These are phyloP conservation scores for Drosophila atroscutellata DNA, from an alignment of 2,888 invertebrate genomes.

Conservation along the genomic window DNA sequence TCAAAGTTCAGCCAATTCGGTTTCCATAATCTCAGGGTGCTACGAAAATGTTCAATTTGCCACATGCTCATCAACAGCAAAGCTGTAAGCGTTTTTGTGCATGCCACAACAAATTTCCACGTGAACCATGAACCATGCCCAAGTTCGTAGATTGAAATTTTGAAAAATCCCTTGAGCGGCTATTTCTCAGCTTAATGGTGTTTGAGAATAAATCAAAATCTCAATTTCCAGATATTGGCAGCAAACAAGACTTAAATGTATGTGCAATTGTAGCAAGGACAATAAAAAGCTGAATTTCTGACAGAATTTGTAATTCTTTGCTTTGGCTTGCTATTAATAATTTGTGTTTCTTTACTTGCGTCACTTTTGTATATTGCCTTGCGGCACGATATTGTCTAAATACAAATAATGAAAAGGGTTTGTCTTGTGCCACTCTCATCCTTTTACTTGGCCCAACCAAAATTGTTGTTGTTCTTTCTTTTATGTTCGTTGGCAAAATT, in stretches of 20 bases:
- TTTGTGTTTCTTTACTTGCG: constrained; percentile 8
- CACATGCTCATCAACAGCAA: constrained; percentile 20
- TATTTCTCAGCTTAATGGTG: neutral
- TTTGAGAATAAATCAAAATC: neutral
- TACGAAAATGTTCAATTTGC: constrained; percentile 35
- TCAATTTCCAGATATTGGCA: neutral
- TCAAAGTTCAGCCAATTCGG: neutral
- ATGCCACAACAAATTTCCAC: constrained; percentile 3
- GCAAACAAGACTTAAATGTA: neutral
- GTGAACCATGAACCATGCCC: too few species aligned
- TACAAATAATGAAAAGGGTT: constrained; percentile 71
- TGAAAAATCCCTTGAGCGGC: neutral
- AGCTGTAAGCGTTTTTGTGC: constrained; percentile 12
- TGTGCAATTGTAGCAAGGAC: neutral
- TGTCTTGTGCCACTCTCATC: constrained; percentile 42
- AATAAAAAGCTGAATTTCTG: neutral
- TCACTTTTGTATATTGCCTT: constrained; percentile 20
- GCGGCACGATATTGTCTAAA: constrained; percentile 31
- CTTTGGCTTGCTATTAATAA: constrained; percentile 12
- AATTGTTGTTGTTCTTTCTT: constrained; percentile 42
- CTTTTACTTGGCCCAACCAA: neutral
- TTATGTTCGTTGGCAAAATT: constrained; percentile 45
- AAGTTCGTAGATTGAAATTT: neutral
- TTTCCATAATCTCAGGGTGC: neutral
- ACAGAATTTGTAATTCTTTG: constrained; percentile 8